A percentile compares a stretch with the other conserved stretches of the same genome.
phyloP scores from a whole-genome alignment of 2,113 vertebrate genomes.

The Panthera uncia region DNA sequence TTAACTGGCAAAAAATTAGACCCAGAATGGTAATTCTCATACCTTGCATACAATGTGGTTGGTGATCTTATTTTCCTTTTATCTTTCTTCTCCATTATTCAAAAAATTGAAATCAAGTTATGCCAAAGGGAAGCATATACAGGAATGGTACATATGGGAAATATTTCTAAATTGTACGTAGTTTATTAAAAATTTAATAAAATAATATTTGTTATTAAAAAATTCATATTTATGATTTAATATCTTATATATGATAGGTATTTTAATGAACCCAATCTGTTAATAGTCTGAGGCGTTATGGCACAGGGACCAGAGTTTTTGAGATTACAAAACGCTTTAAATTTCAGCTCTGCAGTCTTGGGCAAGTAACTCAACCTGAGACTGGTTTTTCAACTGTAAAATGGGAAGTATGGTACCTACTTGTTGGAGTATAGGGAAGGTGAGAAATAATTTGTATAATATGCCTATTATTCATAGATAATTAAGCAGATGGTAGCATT shows the following conservation, averaged over 20 bases:
- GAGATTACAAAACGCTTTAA: neutral
- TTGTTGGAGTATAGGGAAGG: neutral
- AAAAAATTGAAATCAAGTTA: constrained; percentile 41
- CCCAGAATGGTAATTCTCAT: constrained; percentile 1
- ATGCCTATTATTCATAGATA: neutral
- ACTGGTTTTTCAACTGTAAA: constrained; percentile 3
- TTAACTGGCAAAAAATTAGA: constrained; percentile 18
- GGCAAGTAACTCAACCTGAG: neutral
- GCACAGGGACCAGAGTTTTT: neutral
- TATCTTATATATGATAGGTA: neutral
- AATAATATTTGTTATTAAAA: constrained; percentile 53
- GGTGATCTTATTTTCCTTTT: constrained; percentile 33
- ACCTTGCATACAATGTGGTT: neutral
- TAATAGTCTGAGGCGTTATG: neutral
- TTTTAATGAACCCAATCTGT: constrained; percentile 31
- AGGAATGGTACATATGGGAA: constrained; percentile 13
- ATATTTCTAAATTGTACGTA: constrained; percentile 33
- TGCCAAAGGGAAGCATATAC: constrained; percentile 17
- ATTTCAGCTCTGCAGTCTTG: neutral
- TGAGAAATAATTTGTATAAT: constrained; percentile 40
- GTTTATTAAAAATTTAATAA: constrained; percentile 55
- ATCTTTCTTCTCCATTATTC: constrained; percentile 36
- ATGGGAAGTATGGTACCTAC: neutral
- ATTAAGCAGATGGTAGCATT: neutral
- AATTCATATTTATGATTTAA: constrained; percentile 50